Evolutionary conservation across 2,888 invertebrate species (phyloP), one percentile per base, ranked within the genome.

Genomic region (Tiliacea citrago): DNA sequence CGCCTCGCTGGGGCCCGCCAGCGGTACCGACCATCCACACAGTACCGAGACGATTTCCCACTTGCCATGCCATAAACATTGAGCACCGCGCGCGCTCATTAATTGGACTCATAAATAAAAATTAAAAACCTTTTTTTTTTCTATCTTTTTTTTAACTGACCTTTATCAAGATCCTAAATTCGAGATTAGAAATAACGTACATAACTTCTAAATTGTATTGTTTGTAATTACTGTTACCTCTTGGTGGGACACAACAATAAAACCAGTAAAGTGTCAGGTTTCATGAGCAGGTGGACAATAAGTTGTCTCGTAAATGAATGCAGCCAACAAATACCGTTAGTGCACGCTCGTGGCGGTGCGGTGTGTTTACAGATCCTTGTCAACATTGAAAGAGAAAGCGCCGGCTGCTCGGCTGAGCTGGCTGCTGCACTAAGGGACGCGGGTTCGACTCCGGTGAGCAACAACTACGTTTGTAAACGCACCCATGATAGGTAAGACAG

Each of bases 1-100:
- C 89, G 92, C 88, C 91, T 88, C 89, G 84, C 74, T 89, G 90
- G 89, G 90, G 88, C 90, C 90, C 88, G 83, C 79, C 79, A 85
- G 81, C 86, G 77, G 81, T 87, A 73, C 68, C 77, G 80, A 84
- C 84, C 82, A 77, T 73, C 82, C 79, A 81, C 82, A 75, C 82
- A 86, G 68, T 81, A 84, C 82, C 78, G 74, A 81, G 85, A 83
- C 88, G 79, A 82, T 83, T 83, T 82, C 85, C 78, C 85, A 83
- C 84, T 81, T 79, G 76, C 78, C 72, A 71, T 68, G 66, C 85
- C 79, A 83, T 88, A 82, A 88, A 89, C 77, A 86, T 84, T 83
- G 62, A 77, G 60, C 81, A 83, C 79, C 86, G 80, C 86, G 77
- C 82, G 62, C 87, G 75, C 86, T 84, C 84, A 72, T 89, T 85